Conservation (phyloP, 1,140 invertebrate genomes). For the Drosophila grimshawi region DNA sequence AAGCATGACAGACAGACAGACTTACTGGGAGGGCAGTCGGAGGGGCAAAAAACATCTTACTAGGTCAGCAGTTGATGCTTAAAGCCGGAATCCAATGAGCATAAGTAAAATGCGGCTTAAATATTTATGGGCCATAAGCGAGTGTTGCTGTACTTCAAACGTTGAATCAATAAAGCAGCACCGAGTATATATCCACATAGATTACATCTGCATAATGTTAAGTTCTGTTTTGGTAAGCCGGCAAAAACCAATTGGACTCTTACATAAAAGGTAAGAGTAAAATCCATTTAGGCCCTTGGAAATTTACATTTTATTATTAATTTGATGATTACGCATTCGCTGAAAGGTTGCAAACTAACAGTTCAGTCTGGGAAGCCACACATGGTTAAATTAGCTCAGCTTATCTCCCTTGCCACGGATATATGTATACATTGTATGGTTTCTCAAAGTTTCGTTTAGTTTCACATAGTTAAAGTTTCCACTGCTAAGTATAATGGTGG, state of each 20-base stretch:
- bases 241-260: slow-evolving; percentile 29
- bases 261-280: slow-evolving; percentile 19
- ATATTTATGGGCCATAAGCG: slow-evolving; percentile 29
- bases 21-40: background rate
- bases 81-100: slow-evolving; percentile 14
- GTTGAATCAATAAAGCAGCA: slow-evolving; percentile 17
- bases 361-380: background rate
- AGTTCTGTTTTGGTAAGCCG: slow-evolving; percentile 12
- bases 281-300: slow-evolving; percentile 6
- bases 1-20: slow-evolving; percentile 7
- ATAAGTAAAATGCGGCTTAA: slow-evolving; percentile 27
- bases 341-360: background rate
- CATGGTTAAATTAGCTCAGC: background rate
- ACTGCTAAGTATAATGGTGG: background rate
- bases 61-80: slow-evolving; percentile 31
- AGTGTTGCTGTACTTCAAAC: slow-evolving; percentile 28
- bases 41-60: slow-evolving; percentile 11
- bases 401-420: background rate
- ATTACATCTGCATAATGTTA: slow-evolving; percentile 16
- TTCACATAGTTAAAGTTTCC: background rate
- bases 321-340: background rate
- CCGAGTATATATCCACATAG: slow-evolving; percentile 8
- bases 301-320: slow-evolving; percentile 24
- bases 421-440: background rate
- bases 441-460: background rate